Evolutionary conservation across 2,113 vertebrate genomes (phyloP), one percentile per base, ranked within the genome.

Genomic region (Hippocampus abdominalis): DNA sequence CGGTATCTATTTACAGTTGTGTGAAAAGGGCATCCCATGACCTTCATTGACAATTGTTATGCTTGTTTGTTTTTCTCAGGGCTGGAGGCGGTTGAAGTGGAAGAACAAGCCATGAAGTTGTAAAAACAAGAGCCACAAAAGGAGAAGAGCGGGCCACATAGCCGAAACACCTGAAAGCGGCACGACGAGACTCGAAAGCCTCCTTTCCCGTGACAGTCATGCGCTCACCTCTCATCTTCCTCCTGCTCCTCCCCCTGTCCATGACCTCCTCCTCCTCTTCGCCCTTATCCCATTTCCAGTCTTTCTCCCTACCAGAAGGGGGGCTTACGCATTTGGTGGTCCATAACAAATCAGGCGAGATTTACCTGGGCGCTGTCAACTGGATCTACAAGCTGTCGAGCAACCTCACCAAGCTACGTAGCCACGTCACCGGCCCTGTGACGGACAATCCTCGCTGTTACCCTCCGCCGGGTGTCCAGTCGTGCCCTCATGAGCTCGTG

Each of bases 371-470:
- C 0, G 97, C 95, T 0, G 91, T 97, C 84, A 97, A 98, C 93
- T 93, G 95, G 91, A 97, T 98, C 90, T 98, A 94, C 89, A 98
- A 98, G 91, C 92, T 98, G 46, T 95, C 97, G 3, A 92, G 91
- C 76, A 96, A 98, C 87, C 91, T 98, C 79, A 96, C 95, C 0
- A 92, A 95, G 80, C 89, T 98, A 51, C 91, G 96, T 21, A 94
- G 91, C 54, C 96, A 98, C 0, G 94, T 98, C 39, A 98, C 97
- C 0, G 97, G 97, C 20, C 97, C 97, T 0, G 95, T 97, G 81
- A 94, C 95, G 23, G 97, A 98, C 92, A 98, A 98, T 68, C 95
- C 96, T 84, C 95, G 94, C 76, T 98, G 97, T 85, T 98, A 98
- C 84, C 97, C 97, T 5, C 97, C 97, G 0, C 97, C 97, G 18